Conservation (phyloP, 2,113 vertebrate species). For the Pelvicachromis taeniatus region DNA sequence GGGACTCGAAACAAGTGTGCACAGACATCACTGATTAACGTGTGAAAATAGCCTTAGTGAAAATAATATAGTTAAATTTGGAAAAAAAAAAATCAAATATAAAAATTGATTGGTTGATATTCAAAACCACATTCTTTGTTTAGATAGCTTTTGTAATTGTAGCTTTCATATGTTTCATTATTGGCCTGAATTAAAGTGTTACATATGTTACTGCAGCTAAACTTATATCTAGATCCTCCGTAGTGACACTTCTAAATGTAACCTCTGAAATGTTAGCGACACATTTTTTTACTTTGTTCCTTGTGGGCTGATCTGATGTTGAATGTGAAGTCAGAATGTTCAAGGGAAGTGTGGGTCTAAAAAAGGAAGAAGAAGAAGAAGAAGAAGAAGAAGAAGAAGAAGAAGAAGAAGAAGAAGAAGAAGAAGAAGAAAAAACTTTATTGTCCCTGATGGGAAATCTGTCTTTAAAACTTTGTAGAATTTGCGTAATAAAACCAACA, state of each 20-base stretch:
- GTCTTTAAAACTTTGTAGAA: not conserved
- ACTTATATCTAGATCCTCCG: not conserved
- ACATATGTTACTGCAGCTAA: not conserved
- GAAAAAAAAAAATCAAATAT: not conserved
- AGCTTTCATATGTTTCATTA: not conserved
- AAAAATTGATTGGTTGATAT: not conserved
- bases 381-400: not conserved
- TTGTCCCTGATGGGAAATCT: not conserved
- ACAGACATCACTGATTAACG: not conserved
- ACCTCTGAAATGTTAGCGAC: not conserved
- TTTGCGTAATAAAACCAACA: not conserved
- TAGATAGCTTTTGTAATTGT: not conserved
- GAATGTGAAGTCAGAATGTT: not conserved
- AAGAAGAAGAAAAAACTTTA: not conserved
- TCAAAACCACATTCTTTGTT: not conserved
- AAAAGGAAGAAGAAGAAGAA: not conserved
- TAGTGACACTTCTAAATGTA: not conserved
- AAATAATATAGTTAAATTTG: not conserved
- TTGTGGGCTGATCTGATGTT: not conserved
- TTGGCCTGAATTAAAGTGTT: not conserved
- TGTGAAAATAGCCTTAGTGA: not conserved
- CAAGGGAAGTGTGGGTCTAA: not conserved
- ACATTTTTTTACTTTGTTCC: not conserved
- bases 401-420: not conserved
- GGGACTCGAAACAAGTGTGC: not conserved